phyloP scores from a whole-genome alignment of 2,113 vertebrate genomes.

The Neoarius graeffei region DNA sequence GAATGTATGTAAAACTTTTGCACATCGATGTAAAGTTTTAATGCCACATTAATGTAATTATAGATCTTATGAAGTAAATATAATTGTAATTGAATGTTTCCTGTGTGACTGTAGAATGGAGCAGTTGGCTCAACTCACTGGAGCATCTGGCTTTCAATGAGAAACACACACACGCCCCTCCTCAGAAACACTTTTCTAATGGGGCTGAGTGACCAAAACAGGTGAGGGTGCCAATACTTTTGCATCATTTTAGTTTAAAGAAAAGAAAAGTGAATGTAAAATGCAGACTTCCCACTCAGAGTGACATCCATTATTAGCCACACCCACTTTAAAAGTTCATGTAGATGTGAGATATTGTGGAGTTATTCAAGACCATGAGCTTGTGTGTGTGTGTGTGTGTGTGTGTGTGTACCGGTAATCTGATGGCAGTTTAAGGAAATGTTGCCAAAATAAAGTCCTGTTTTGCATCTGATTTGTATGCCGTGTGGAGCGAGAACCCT shows the following conservation, averaged over 20 bases:
- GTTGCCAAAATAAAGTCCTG: neutral
- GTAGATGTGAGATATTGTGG: too few relatives aligned
- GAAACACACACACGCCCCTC: neutral
- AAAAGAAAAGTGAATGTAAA: too few relatives aligned
- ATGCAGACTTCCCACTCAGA: too few relatives aligned
- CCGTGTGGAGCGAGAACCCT: neutral
- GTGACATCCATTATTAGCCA: too few relatives aligned
- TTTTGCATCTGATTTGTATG: constrained; percentile 23
- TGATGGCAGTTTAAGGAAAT: neutral
- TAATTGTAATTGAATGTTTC: neutral
- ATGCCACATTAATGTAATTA: neutral
- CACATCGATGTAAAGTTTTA: too few relatives aligned
- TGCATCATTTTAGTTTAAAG: neutral
- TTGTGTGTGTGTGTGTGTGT: neutral
- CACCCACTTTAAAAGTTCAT: too few relatives aligned
- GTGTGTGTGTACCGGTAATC: neutral
- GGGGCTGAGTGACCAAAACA: neutral
- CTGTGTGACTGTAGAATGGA: neutral
- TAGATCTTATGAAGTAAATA: neutral
- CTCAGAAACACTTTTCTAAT: neutral
- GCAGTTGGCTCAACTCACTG: neutral
- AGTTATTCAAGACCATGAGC: neutral
- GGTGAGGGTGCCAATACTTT: neutral
- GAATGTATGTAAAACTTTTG: too few relatives aligned
- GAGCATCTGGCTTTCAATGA: constrained; percentile 25